phyloP scores from a whole-genome alignment of 2,888 invertebrate genomes.

The Drosophila histrio region DNA sequence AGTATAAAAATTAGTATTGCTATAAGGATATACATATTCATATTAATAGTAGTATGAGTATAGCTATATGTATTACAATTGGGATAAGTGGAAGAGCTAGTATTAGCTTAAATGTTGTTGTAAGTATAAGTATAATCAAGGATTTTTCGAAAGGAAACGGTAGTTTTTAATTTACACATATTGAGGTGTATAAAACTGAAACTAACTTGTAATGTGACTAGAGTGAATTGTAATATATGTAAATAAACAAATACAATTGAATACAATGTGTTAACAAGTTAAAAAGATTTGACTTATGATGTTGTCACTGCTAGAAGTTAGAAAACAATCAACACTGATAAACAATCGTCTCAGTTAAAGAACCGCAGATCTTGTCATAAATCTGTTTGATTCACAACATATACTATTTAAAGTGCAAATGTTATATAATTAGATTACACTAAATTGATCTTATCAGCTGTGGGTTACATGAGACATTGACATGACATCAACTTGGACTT shows the following conservation, averaged over 20 bases:
- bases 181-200: not conserved
- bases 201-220: no score
- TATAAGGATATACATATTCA: no score
- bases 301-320: not conserved
- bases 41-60: no score
- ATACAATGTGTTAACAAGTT: not conserved
- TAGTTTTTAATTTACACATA: no score
- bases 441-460: slow-evolving; percentile 20
- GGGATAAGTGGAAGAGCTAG: no score
- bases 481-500: slow-evolving; percentile 44
- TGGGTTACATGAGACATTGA: slow-evolving; percentile 31
- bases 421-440: not conserved
- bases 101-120: no score
- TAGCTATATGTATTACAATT: no score
- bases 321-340: not conserved
- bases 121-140: no score
- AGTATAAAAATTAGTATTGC: no score
- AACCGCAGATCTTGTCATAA: slow-evolving; percentile 7
- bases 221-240: no score
- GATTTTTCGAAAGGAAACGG: no score
- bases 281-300: not conserved
- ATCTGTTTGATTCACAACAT: slow-evolving; percentile 1
- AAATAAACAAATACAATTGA: not conserved
- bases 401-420: not conserved
- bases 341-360: slow-evolving; percentile 1